Percentiles rank a stretch among this genome's conserved stretches.
Conservation (phyloP, 2,113 vertebrate species). For the Castor canadensis region DNA sequence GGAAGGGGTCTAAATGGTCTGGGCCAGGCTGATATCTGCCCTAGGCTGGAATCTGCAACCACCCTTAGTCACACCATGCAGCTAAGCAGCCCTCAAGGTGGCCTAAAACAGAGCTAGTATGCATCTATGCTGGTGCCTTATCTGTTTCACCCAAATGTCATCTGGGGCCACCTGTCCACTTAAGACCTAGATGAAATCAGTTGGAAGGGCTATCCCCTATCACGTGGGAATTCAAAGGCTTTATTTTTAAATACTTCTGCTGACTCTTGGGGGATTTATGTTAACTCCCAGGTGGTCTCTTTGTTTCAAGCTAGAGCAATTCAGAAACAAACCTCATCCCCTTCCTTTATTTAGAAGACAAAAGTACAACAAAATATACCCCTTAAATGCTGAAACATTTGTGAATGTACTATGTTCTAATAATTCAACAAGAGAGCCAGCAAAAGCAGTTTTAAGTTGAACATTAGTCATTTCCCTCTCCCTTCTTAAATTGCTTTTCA, state of each 20-base stretch:
- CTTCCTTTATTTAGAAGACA: slow-evolving; percentile 52
- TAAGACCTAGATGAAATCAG: neutral
- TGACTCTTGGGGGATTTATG: neutral
- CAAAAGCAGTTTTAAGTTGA: slow-evolving; percentile 3
- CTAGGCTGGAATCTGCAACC: neutral
- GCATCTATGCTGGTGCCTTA: neutral
- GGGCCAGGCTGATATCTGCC: neutral
- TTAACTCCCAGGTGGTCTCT: neutral
- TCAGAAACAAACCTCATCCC: neutral
- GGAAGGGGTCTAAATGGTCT: neutral
- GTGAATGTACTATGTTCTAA: slow-evolving; percentile 25
- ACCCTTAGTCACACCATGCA: neutral
- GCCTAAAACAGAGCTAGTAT: neutral
- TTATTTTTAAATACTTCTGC: neutral
- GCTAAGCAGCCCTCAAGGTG: neutral
- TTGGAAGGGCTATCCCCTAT: neutral
- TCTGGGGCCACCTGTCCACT: neutral
- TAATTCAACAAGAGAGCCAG: slow-evolving; percentile 21
- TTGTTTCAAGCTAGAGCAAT: neutral
- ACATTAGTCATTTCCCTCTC: slow-evolving; percentile 23
- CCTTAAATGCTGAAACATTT: slow-evolving; percentile 19
- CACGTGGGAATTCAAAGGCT: neutral
- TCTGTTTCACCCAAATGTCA: neutral
- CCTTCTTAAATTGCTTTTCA: neutral
- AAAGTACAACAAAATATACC: slow-evolving; percentile 48